These are phyloP conservation scores for Neocrepidodera transversa DNA, from an alignment of 2,888 invertebrate genomes.

Conservation along the genomic window DNA sequence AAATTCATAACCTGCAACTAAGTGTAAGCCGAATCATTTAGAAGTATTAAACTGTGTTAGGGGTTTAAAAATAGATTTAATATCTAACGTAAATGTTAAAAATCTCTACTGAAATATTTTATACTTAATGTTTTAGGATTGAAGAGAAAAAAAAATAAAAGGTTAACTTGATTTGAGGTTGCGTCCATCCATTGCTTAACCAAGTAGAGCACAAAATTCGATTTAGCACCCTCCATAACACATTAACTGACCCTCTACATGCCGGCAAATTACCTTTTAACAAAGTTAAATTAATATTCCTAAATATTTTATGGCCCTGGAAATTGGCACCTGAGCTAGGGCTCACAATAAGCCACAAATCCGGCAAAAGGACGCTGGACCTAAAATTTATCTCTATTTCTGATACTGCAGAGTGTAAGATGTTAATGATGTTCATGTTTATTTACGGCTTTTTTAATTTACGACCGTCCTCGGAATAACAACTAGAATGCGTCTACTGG, in stretches of 20 bases:
- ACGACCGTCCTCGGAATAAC: too few relatives aligned
- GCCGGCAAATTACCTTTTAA: slow-evolving; percentile 36
- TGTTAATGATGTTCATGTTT: slow-evolving; percentile 20
- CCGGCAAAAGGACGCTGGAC: slow-evolving; percentile 14
- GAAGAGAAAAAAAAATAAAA: slow-evolving; percentile 2
- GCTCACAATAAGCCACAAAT: slow-evolving; percentile 26
- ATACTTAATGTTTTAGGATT: too few relatives aligned
- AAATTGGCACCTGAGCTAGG: slow-evolving; percentile 35
- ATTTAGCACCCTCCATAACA: slow-evolving; percentile 27
- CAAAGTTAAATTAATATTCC: slow-evolving; percentile 40
- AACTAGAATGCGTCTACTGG: too few relatives aligned
- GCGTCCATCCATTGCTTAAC: slow-evolving; percentile 10
- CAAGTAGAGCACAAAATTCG: slow-evolving; percentile 20
- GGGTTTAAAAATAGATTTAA: too few relatives aligned
- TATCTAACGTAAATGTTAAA: too few relatives aligned
- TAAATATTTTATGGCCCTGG: slow-evolving; percentile 38
- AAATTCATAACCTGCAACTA: slow-evolving; percentile 11
- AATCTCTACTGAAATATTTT: too few relatives aligned
- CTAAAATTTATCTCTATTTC: slow-evolving; percentile 16
- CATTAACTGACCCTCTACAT: slow-evolving; percentile 35
- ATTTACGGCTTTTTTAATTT: slow-evolving; percentile 25
- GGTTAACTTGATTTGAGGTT: slow-evolving; percentile 18
- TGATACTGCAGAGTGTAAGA: slow-evolving; percentile 17
- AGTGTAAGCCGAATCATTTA: slow-evolving; percentile 12
- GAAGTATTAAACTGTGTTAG: neutral